Base-by-base conservation (phyloP, 2,888 invertebrate genomes). In the Schrankia costaestrigalis region DNA sequence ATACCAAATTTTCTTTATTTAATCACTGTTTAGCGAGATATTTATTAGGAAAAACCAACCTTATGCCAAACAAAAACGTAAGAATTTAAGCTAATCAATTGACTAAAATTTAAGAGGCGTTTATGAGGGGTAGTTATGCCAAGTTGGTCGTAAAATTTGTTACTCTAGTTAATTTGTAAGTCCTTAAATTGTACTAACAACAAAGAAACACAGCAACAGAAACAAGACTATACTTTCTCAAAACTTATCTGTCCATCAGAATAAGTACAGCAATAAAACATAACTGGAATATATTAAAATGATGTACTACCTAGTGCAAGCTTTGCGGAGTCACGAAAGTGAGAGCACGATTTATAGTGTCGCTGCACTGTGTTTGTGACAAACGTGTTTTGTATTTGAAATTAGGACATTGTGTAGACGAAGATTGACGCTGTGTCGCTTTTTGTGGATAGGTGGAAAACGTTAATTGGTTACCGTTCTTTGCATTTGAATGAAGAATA, bases 311-410 rank as follows among this genome's bases (percentile, higher is more conserved):
- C 58, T 51, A 59, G 61, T 61, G 63, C 61, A 53, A 46, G 44
- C 51, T 56, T 51, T 59, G 55, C 53, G 56, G 56, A 60, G 64
- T 66, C 74, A 70, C 72, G 71, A 72, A 56, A 66, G 58, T 61
- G 57, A 64, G 60, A 61, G 42, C 52, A 46, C 58, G 55, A 55
- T 43, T 56, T 46, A 53, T 53, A 27, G 17, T 30, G 11, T 23
- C 29, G 19, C 26, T 29, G 25, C 25, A 19, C 22, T n/a, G 19
- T 32, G 27, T 30, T n/a, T 41, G 40, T 43, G 50, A 46, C 57
- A 53, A 50, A 33, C 26, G 21, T 29, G 26, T 27, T n/a, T n/a
- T 8, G 21, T 15, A 3, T 12, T 18, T 12, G 10, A 30, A 33
- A 30, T 26, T 39, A 9, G 30, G 18, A 39, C 33, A 26, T 21